Evolutionary conservation across 2,888 invertebrate species (phyloP).

Genomic region (Catocala sponsa): DNA sequence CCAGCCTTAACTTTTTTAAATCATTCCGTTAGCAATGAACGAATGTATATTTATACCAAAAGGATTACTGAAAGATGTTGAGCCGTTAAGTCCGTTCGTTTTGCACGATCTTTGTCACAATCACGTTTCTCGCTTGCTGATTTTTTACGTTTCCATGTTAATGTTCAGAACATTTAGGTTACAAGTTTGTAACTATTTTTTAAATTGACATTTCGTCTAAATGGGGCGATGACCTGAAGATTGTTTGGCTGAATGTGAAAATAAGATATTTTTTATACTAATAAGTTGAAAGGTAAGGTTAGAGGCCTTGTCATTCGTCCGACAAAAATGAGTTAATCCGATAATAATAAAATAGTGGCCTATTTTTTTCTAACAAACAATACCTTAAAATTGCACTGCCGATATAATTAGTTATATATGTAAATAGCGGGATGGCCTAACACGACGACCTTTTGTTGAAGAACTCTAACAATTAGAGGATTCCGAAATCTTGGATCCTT

Average conservation of each 20-base stretch:
- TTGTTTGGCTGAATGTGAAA: neutral
- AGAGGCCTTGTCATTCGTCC: too few relatives aligned
- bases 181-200: neutral
- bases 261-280: too few relatives aligned
- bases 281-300: too few relatives aligned
- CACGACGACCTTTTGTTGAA: too few relatives aligned
- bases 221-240: constrained; percentile 11
- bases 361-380: too few relatives aligned
- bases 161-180: constrained; percentile 6
- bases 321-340: too few relatives aligned
- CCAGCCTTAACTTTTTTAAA: neutral
- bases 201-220: neutral
- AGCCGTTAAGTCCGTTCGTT: constrained; percentile 29
- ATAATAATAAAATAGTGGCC: too few relatives aligned
- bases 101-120: constrained; percentile 26
- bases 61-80: constrained; percentile 10
- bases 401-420: too few relatives aligned
- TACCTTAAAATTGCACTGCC: too few relatives aligned
- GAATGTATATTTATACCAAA: constrained; percentile 8
- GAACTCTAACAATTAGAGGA: too few relatives aligned
- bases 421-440: too few relatives aligned
- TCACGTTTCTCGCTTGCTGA: constrained; percentile 29
- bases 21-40: neutral
- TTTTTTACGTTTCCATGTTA: constrained; percentile 15
- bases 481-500: too few relatives aligned